phyloP scores from a whole-genome alignment of 2,797 vertebrate species.

The Esox lucius region DNA sequence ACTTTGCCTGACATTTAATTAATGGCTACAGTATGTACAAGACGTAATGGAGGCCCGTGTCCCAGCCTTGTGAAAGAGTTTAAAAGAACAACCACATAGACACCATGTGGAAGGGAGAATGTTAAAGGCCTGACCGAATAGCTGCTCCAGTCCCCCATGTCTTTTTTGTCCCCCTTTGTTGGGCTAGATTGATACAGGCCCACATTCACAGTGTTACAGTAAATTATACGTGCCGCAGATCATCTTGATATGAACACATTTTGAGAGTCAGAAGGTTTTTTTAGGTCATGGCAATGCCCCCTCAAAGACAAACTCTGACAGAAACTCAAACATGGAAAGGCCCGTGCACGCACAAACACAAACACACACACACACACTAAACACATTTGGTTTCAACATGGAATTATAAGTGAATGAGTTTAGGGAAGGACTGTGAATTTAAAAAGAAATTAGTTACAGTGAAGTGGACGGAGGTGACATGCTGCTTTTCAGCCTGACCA shows the following conservation, averaged over 20 bases:
- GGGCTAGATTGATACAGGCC: constrained; percentile 23
- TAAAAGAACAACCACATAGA: constrained; percentile 39
- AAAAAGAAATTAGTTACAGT: constrained; percentile 53
- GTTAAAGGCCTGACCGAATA: constrained; percentile 30
- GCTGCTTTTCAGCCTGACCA: constrained; percentile 43
- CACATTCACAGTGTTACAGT: constrained; percentile 57
- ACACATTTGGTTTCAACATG: constrained; percentile 24
- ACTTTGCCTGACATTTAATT: constrained; percentile 26
- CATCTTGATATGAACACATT: constrained; percentile 45
- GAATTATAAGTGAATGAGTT: constrained; percentile 33
- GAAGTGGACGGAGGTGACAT: constrained; percentile 46
- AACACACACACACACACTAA: not conserved
- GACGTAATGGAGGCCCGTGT: constrained; percentile 7
- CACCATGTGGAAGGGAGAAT: constrained; percentile 35
- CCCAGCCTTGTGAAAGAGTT: constrained; percentile 49
- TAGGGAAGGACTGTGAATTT: constrained; percentile 37
- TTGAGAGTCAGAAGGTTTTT: not conserved
- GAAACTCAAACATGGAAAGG: not conserved
- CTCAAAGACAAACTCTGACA: not conserved
- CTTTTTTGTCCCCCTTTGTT: constrained; percentile 57
- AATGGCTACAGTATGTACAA: constrained; percentile 20
- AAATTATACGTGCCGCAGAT: constrained; percentile 62
- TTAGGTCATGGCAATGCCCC: not conserved
- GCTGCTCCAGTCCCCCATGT: constrained; percentile 36
- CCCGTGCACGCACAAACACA: too few species aligned